These are phyloP conservation scores for Hemicentrotus pulcherrimus DNA, from an alignment of 35 echinoderm and acorn worm genomes.

Conservation along the genomic window DNA sequence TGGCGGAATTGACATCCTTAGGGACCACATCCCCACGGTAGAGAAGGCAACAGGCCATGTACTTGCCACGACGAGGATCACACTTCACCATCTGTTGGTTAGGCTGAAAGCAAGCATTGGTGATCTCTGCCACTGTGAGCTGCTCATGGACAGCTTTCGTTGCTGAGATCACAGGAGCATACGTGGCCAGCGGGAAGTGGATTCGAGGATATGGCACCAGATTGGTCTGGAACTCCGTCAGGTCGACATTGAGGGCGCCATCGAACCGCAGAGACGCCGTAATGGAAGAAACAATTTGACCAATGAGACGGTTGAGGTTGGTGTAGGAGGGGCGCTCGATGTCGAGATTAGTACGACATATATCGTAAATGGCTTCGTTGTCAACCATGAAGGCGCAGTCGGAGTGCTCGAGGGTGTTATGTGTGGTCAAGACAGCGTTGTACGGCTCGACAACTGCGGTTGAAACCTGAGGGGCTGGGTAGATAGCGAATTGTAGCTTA, in stretches of 20 bases:
- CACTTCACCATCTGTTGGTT: neutral
- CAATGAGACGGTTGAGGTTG: neutral
- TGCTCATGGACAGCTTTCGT: neutral
- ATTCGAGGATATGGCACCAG: neutral
- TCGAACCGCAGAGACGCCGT: conserved; percentile 7
- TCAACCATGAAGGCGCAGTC: neutral
- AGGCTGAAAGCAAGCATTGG: neutral
- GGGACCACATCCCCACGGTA: neutral
- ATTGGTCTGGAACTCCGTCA: neutral
- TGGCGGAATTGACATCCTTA: neutral
- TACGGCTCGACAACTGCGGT: neutral
- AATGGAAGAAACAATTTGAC: neutral
- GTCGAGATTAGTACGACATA: neutral
- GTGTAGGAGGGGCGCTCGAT: neutral
- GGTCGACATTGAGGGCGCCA: neutral
- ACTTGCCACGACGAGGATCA: neutral
- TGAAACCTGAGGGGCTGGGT: neutral
- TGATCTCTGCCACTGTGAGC: neutral
- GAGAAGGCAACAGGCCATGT: neutral
- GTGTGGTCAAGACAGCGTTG: neutral
- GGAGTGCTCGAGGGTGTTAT: neutral
- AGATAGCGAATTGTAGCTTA: neutral
- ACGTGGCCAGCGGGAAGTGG: neutral
- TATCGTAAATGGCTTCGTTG: conserved; percentile 1
- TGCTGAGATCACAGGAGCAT: neutral